Conservation (phyloP, 1,140 invertebrate species). For the Branchinecta lindahli region DNA sequence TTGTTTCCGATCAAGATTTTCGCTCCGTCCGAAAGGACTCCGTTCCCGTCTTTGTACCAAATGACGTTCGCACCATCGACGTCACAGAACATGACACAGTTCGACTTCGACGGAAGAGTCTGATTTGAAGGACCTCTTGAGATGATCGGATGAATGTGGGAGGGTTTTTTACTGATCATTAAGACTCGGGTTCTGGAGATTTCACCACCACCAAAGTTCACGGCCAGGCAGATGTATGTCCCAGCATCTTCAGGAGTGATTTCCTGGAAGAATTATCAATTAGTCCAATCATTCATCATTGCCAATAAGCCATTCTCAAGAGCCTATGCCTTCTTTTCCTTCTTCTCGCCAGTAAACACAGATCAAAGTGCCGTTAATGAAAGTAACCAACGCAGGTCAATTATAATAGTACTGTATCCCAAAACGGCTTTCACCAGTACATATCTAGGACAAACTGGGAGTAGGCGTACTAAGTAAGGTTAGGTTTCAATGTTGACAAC, state of each 20-base stretch:
- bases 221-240: constrained; percentile 53
- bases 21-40: background rate
- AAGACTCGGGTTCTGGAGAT: constrained; percentile 50
- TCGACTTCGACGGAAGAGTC: constrained; percentile 61
- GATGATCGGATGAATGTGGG: constrained; percentile 50
- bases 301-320: too few relatives aligned
- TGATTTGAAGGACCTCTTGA: constrained; percentile 76
- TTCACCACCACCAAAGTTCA: constrained; percentile 60
- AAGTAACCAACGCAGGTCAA: too few relatives aligned
- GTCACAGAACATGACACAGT: constrained; percentile 64
- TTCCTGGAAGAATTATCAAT: constrained; percentile 24
- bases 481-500: too few relatives aligned
- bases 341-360: too few relatives aligned
- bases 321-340: too few relatives aligned
- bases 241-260: constrained; percentile 36
- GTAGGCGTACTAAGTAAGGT: too few relatives aligned
- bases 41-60: constrained; percentile 61
- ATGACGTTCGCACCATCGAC: constrained; percentile 41
- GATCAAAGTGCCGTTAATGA: too few relatives aligned
- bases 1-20: background rate
- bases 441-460: too few relatives aligned
- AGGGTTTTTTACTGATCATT: background rate
- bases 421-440: too few relatives aligned
- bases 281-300: too few relatives aligned
- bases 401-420: too few relatives aligned